Evolutionary conservation across 2,113 vertebrate genomes (phyloP).

Genomic region (Rousettus leschenaultii): DNA sequence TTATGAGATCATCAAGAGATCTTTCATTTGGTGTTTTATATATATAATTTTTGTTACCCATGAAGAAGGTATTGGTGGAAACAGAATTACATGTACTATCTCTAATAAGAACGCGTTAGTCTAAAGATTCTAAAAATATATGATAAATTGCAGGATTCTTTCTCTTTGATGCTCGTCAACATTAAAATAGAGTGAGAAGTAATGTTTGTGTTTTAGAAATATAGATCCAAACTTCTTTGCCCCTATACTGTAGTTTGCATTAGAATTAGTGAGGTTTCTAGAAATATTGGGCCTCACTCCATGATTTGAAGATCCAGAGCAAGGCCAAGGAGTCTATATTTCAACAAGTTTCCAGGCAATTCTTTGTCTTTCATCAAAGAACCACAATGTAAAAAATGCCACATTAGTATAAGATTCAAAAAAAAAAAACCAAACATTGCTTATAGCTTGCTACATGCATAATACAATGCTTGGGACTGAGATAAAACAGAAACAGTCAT

Average conservation of each 20-base stretch:
- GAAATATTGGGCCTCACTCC: neutral
- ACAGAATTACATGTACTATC: neutral
- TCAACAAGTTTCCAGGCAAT: neutral
- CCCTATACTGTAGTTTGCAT: neutral
- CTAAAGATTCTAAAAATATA: neutral
- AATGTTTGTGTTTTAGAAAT: neutral
- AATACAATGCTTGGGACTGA: neutral
- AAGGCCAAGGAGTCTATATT: neutral
- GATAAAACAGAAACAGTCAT: neutral
- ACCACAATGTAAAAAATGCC: neutral
- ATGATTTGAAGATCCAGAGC: neutral
- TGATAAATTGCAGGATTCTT: neutral
- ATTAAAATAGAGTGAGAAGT: neutral
- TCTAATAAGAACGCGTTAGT: neutral
- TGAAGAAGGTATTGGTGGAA: neutral
- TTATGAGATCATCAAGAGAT: neutral
- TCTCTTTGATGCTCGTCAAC: neutral
- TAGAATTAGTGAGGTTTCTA: neutral
- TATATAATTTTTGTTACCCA: neutral
- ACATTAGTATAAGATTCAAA: neutral
- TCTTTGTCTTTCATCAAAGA: neutral
- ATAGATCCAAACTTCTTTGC: neutral
- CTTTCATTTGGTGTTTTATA: neutral
- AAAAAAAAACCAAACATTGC: neutral
- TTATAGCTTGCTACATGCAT: neutral